A percentile compares a stretch with the other conserved stretches of the same genome.
These are phyloP conservation scores for Hydrozoanthus tunicans DNA, from an alignment of 64 coral and sea anemone species.

Conservation along the genomic window DNA sequence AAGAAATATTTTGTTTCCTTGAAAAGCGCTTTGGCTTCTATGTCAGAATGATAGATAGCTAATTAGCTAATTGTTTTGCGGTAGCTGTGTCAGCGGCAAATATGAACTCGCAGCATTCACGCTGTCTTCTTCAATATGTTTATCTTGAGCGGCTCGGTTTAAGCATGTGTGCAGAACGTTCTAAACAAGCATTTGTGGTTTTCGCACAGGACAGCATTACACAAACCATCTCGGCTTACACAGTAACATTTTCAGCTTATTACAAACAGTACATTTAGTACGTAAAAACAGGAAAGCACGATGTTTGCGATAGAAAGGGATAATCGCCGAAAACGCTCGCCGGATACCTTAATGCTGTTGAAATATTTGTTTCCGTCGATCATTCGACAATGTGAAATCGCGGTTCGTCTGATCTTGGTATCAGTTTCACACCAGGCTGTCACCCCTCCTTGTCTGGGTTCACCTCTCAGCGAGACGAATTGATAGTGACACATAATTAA, in stretches of 20 bases:
- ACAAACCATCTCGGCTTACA: neutral
- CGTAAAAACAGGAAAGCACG: constrained; percentile 20
- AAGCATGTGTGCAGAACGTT: constrained; percentile 37
- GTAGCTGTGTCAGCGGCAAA: constrained; percentile 53
- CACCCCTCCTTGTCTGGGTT: constrained; percentile 47
- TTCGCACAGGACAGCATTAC: neutral
- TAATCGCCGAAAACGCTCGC: constrained; percentile 14
- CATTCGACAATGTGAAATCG: constrained; percentile 50
- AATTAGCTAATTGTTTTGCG: constrained; percentile 65
- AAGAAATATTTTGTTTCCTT: constrained; percentile 28
- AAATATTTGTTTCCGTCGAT: constrained; percentile 59
- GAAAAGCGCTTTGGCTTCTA: constrained; percentile 34
- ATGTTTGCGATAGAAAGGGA: neutral
- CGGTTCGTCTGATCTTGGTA: constrained; percentile 50
- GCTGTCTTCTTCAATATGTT: constrained; percentile 62
- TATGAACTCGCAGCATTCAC: constrained; percentile 53
- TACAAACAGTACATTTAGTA: too few relatives aligned
- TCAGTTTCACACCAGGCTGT: constrained; percentile 53
- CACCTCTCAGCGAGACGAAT: constrained; percentile 60
- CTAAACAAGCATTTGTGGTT: constrained; percentile 7
- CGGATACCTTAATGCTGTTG: constrained; percentile 49
- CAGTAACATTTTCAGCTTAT: neutral
- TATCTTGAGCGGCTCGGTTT: constrained; percentile 53
- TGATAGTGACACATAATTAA: constrained; percentile 43
- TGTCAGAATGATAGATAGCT: constrained; percentile 62